Base-by-base conservation (phyloP, 2,888 invertebrate species). In the Dolichomitus sp. region DNA sequence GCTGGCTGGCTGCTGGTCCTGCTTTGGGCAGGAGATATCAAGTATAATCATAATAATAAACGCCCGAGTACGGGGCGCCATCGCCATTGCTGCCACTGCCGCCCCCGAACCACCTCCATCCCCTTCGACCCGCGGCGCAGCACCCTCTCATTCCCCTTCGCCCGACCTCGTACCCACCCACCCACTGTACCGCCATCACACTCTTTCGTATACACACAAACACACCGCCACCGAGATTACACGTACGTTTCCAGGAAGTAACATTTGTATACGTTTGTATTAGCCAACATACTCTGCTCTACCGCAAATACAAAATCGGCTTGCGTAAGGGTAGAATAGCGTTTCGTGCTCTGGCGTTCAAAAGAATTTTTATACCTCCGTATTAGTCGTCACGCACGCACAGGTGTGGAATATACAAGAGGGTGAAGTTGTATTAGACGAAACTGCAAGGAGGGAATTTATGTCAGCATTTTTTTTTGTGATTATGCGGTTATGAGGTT, bases 1-100 rank as follows among this genome's bases (percentile, higher is more conserved):
- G 80, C 80, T 83, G 76, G 59, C 45, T 78, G 77, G 77, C 75
- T 84, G 89, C 90, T 91, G 91, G 92, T 89, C 91, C 92, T 92
- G 92, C 92, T 92, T 92, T 91, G 92, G 92, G 92, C 92, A 92
- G 92, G 92, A 92, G 91, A 92, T 92, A 92, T 92, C 92, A 91
- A 92, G 90, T 92, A 92, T 92, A 92, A 93, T 93, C 91, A 93
- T 92, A 93, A 92, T 93, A 93, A 93, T 92, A 92, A 93, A 92
- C 92, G 92, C 92, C 92, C 91, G 90, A 89, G 88, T 90, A 88
- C 91, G 90, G 91, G 91, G 90, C 89, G 89, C 90, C 87, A 88
- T 87, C 91, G 92, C 92, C 92, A 92, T 92, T 92, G 92, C 92
- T 91, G 89, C 86, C 89, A 89, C 87, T 87, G 85, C 89, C 89